Evolutionary conservation across 2,113 vertebrate species (phyloP).

Genomic region (Acanthisitta chloris): DNA sequence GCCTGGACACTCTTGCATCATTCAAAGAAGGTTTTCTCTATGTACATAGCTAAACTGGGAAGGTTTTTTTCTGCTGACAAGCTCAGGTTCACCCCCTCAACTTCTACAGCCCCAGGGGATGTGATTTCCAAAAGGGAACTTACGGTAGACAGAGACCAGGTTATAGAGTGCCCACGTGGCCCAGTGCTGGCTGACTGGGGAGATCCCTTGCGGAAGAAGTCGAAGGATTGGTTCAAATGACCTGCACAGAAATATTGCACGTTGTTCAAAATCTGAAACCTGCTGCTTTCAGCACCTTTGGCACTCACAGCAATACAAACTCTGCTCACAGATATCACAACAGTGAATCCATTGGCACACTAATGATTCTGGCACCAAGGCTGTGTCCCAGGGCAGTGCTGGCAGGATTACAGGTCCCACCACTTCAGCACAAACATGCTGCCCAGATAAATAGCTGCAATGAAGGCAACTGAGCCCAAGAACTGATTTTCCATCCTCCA

Average conservation of each 20-base stretch:
- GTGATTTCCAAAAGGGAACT: constrained; percentile 66
- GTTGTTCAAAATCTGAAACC: neutral
- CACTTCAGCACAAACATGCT: neutral
- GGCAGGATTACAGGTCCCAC: neutral
- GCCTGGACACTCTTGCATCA: neutral
- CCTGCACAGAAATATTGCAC: constrained; percentile 69
- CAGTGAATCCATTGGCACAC: neutral
- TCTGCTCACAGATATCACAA: neutral
- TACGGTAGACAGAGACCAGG: constrained; percentile 97
- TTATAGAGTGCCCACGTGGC: constrained; percentile 98
- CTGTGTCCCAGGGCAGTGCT: neutral
- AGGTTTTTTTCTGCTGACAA: neutral
- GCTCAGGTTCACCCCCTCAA: neutral
- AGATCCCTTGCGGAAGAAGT: constrained; percentile 92
- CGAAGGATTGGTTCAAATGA: constrained; percentile 98
- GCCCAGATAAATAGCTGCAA: neutral
- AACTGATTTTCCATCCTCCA: neutral
- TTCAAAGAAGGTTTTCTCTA: neutral
- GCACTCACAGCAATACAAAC: neutral
- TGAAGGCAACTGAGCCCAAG: neutral
- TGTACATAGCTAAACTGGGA: neutral
- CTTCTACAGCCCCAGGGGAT: neutral
- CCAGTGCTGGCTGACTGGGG: constrained; percentile 98
- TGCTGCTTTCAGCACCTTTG: neutral
- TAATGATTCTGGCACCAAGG: neutral